Base-by-base conservation (phyloP, 2,888 invertebrate genomes). In the Thymelicus lineola region DNA sequence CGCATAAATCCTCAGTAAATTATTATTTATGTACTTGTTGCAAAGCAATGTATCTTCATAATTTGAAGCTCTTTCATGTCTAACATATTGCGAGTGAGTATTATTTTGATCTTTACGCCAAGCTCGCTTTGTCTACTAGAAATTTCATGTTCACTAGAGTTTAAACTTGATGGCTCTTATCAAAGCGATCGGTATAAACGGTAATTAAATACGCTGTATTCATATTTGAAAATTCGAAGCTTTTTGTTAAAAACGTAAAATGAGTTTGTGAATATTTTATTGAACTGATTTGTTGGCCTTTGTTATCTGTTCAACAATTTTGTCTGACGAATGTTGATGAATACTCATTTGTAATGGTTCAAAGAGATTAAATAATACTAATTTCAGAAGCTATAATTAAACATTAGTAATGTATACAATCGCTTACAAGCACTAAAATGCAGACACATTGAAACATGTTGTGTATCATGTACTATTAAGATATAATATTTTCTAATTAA, bases 61-160 rank as follows among this genome's bases (percentile, higher is more conserved):
- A 68, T 62, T 57, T 38, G 68, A 48, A 57, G 57, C 62, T 62
- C 61, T 46, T 57, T 62, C 62, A 48, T 42, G 53, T 68, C 57
- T 68, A 63, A 68, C 68, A 68, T 66, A 62, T 63, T 68, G 62
- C 62, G 62, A 68, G 62, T 68, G 68, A 69, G 62, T 62, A 69
- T 63, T 63, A 57, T 58, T 57, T 62, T 62, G 62, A 68, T 62
- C 55, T 57, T 63, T 63, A 63, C 53, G 62, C 68, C 57, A 63
- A 57, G 58, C 55, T 20, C 62, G 62, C 36, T 57, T 48, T 36
- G 42, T 48, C n/a, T 63, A n/a, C 55, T 63, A 69, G 62, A 46
- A 58, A 69, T 63, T 63, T 69, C 68, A 62, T 69, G 38, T 62
- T 63, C 57, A 63, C 48, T 58, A 69, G 20, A 48, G 68, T 63